Base-by-base conservation (phyloP, 2,888 invertebrate genomes). In the Rutpela maculata region DNA sequence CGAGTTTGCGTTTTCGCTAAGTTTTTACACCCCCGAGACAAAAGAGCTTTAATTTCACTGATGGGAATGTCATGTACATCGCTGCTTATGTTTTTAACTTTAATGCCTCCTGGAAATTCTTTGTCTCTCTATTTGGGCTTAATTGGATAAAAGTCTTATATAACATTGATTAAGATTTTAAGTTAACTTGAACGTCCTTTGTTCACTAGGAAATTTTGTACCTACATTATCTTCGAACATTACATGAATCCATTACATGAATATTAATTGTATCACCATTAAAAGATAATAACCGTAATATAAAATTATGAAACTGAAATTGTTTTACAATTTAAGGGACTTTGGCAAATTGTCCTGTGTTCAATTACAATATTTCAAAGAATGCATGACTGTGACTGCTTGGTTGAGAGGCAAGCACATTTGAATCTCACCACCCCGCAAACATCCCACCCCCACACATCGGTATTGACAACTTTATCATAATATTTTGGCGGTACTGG, bases 51-150 rank as follows among this genome's bases (percentile, higher is more conserved):
- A 81, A 79, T 81, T 79, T 75, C 74, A 76, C 79, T 81, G 81
- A 81, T 81, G 81, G 81, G 76, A 79, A 81, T 81, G 81, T 78
- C 81, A 79, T 81, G 81, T 81, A 78, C 77, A 74, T 67, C 56
- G 77, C 74, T 76, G 76, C 77, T 78, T 77, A 77, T 72, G 80
- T 80, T 78, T 79, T 79, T 76, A 79, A 79, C 78, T 80, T 74
- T 74, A 70, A 68, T 77, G 67, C 62, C 63, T 68, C 22, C 57
- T 68, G 78, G 63, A 68, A 63, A 73, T 75, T 67, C 74, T 74
- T 56, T 65, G 77, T 79, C 78, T 74, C 55, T 26, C 60, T 19
- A 22, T 72, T 77, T 67, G 74, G 70, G 57, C 63, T 71, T 77
- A 77, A 77, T 79, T 79, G 75, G 77, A 79, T 79, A 68, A 79